Evolutionary conservation across 1,140 invertebrate species (phyloP).

Genomic region (Drosophila eugracilis): DNA sequence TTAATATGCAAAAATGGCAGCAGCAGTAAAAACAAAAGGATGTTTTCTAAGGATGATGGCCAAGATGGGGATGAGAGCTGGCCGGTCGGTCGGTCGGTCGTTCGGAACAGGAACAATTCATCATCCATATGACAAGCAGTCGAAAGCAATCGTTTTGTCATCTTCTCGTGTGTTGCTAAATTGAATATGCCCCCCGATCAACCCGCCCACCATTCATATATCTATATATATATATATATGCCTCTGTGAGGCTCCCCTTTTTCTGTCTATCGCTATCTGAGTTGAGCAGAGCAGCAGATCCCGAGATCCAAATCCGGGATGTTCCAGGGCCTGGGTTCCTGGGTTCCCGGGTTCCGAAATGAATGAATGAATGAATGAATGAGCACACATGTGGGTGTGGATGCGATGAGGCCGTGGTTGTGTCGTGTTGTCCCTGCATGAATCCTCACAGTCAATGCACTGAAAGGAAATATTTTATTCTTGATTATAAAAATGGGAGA

Average conservation of each 20-base stretch:
- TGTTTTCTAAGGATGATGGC: constrained; percentile 12
- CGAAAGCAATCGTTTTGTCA: constrained; percentile 83
- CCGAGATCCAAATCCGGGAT: constrained; percentile 44
- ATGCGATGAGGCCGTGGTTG: constrained; percentile 23
- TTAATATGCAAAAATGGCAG: constrained; percentile 70
- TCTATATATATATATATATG: too few relatives aligned
- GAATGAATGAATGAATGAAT: constrained; percentile 72
- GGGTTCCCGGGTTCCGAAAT: constrained; percentile 21
- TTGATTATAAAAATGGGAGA: too few relatives aligned
- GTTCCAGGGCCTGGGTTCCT: constrained; percentile 20
- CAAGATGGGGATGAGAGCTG: not conserved
- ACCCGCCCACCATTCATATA: constrained; percentile 2
- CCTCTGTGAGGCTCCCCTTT: not conserved
- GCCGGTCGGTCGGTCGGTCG: constrained; percentile 6
- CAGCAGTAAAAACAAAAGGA: constrained; percentile 60
- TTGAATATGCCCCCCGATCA: constrained; percentile 70
- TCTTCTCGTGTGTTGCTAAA: constrained; percentile 83
- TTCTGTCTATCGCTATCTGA: constrained; percentile 11
- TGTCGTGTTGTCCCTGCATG: constrained; percentile 12
- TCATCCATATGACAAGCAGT: constrained; percentile 81
- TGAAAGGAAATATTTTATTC: not conserved
- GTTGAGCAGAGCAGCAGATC: constrained; percentile 32
- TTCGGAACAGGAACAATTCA: constrained; percentile 80
- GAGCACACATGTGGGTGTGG: constrained; percentile 55
- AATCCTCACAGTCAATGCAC: not conserved